Evolutionary conservation across 2,113 vertebrate species (phyloP).

Genomic region (Toxostoma redivivum): DNA sequence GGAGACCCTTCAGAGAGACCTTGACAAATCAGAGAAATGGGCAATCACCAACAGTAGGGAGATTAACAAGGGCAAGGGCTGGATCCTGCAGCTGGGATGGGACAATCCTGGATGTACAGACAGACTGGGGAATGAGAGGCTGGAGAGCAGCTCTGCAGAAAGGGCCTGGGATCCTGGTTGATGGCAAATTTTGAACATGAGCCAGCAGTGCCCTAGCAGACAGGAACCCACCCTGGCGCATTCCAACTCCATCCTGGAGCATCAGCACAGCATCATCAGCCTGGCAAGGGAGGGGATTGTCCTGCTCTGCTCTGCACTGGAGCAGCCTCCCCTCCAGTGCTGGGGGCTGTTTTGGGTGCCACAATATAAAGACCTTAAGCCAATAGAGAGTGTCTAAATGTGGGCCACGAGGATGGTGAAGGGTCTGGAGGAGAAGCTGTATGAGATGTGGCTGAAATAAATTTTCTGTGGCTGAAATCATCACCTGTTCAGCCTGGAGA

Average conservation of each 20-base stretch:
- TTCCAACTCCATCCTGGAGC: accelerated
- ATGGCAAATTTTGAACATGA: accelerated
- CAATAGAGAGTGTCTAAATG: too few species aligned
- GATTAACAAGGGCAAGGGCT: neutral
- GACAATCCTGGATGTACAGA: accelerated
- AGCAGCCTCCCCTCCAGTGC: accelerated
- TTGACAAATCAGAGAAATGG: neutral
- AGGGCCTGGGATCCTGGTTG: accelerated
- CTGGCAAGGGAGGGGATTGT: neutral
- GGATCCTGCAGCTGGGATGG: neutral
- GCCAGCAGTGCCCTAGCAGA: neutral
- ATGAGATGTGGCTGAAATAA: accelerated
- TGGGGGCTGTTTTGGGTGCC: neutral
- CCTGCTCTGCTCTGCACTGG: accelerated
- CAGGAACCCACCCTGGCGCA: neutral
- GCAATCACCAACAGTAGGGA: neutral
- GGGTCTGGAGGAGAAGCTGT: neutral
- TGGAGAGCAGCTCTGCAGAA: neutral
- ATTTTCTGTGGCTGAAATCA: neutral
- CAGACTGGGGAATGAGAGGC: neutral
- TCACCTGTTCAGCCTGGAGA: neutral
- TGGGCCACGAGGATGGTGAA: neutral
- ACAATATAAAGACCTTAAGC: neutral
- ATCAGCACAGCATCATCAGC: neutral
- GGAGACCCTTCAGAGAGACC: neutral